Conservation (phyloP, 2,888 invertebrate genomes). For the Steinernema scapterisci region DNA sequence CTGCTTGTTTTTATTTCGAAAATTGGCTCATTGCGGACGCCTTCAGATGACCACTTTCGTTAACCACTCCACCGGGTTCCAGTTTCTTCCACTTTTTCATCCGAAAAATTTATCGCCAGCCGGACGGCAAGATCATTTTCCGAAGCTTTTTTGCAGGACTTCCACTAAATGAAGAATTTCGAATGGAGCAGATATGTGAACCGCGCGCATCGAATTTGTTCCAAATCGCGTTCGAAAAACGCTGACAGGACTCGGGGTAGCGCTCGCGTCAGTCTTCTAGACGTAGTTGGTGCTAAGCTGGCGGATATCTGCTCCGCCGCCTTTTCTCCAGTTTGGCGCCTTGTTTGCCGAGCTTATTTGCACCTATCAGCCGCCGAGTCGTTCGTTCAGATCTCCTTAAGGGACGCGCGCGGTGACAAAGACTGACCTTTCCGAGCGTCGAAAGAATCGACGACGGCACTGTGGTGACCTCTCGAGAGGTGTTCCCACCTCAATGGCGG, state of each 20-base stretch:
- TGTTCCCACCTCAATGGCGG: conserved; percentile 15
- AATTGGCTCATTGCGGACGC: background rate
- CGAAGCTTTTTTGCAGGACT: conserved; percentile 14
- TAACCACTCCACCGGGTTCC: background rate
- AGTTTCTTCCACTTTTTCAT: conserved; percentile 18
- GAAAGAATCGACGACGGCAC: background rate
- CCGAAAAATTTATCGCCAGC: conserved; percentile 9
- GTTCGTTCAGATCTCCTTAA: conserved; percentile 11
- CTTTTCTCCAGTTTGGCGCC: background rate
- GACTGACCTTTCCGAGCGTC: conserved; percentile 19
- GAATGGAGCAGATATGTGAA: background rate
- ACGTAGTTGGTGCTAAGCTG: background rate
- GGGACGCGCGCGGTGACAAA: conserved; percentile 1
- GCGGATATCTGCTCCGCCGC: background rate
- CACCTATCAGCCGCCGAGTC: conserved; percentile 3
- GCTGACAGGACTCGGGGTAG: background rate
- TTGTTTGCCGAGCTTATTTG: conserved; percentile 26
- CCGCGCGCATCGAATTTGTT: background rate
- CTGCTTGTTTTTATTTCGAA: background rate
- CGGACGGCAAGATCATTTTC: background rate
- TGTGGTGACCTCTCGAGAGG: conserved; percentile 23
- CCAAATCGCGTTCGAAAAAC: conserved; percentile 21
- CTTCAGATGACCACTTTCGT: background rate
- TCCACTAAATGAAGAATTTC: conserved; percentile 26
- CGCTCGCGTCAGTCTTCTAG: background rate